Evolutionary conservation across 2,888 invertebrate species (phyloP).

Genomic region (Drosophila mayaguana): DNA sequence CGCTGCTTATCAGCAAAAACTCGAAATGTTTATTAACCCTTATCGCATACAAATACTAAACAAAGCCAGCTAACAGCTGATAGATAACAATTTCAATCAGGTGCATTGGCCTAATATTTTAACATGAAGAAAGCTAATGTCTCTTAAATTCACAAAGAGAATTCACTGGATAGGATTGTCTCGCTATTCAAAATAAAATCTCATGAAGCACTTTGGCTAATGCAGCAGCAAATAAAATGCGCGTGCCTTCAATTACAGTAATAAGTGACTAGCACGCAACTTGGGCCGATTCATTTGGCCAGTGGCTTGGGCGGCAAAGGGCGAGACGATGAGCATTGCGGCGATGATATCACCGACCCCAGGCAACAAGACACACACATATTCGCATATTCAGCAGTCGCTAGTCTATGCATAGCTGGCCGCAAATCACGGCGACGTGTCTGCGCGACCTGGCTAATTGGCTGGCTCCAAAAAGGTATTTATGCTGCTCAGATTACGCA

Average conservation of each 20-base stretch:
- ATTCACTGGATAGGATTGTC: neutral
- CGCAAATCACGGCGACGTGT: conserved; percentile 52
- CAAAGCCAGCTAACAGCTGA: conserved; percentile 9
- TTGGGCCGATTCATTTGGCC: conserved; percentile 34
- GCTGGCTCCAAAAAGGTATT: conserved; percentile 52
- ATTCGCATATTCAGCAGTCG: conserved; percentile 1
- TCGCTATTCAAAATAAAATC: neutral
- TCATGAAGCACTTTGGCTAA: conserved; percentile 5
- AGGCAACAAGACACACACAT: neutral
- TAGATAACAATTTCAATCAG: conserved; percentile 27
- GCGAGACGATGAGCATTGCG: conserved; percentile 45
- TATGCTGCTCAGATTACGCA: conserved; percentile 69
- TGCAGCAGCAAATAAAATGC: conserved; percentile 27
- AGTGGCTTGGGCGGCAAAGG: neutral
- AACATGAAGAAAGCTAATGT: neutral
- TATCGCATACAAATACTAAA: neutral
- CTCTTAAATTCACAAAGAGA: neutral
- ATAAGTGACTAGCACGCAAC: conserved; percentile 67
- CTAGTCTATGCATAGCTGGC: neutral
- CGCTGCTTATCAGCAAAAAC: neutral
- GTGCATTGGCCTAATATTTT: conserved; percentile 18
- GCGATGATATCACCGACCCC: conserved; percentile 66
- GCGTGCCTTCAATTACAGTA: conserved; percentile 46
- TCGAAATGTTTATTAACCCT: neutral
- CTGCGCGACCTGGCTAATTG: conserved; percentile 63